Conservation (phyloP, 2,113 vertebrate genomes). For the Uria aalge region DNA sequence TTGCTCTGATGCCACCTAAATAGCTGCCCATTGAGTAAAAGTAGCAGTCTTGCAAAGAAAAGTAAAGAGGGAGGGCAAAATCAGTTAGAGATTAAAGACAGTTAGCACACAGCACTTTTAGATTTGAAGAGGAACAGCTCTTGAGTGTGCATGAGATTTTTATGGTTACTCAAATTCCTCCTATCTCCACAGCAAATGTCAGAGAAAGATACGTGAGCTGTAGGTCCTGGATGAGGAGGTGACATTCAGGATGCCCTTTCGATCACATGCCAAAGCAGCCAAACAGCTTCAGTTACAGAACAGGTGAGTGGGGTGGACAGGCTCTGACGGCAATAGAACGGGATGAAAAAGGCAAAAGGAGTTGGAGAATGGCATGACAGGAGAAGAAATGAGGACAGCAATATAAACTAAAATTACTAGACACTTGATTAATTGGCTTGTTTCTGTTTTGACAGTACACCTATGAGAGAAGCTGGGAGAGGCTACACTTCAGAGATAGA, state of each 20-base stretch:
- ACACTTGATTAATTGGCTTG: not conserved
- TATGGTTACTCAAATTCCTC: constrained; percentile 17
- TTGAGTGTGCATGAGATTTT: not conserved
- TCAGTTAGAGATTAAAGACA: not conserved
- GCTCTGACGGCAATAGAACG: not conserved
- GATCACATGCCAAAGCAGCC: constrained; percentile 53
- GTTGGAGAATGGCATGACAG: not conserved
- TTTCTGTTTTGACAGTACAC: not conserved
- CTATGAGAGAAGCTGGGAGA: not conserved
- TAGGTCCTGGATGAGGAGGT: not conserved
- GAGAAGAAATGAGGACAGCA: not conserved
- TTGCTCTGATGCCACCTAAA: not conserved
- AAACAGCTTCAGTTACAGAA: constrained; percentile 68
- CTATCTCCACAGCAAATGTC: constrained; percentile 20
- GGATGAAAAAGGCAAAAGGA: constrained; percentile 4
- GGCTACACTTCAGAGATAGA: not conserved
- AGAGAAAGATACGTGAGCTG: not conserved
- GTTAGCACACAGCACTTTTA: not conserved
- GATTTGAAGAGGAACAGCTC: not conserved
- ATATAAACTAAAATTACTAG: not conserved
- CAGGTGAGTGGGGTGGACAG: constrained; percentile 57
- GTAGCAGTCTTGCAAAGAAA: not conserved
- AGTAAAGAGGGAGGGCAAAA: not conserved
- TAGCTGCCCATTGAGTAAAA: not conserved
- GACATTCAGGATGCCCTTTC: constrained; percentile 47